Evolutionary conservation across 2,888 invertebrate genomes (phyloP), one percentile per base, ranked within the genome.

Genomic region (Operophtera brumata): DNA sequence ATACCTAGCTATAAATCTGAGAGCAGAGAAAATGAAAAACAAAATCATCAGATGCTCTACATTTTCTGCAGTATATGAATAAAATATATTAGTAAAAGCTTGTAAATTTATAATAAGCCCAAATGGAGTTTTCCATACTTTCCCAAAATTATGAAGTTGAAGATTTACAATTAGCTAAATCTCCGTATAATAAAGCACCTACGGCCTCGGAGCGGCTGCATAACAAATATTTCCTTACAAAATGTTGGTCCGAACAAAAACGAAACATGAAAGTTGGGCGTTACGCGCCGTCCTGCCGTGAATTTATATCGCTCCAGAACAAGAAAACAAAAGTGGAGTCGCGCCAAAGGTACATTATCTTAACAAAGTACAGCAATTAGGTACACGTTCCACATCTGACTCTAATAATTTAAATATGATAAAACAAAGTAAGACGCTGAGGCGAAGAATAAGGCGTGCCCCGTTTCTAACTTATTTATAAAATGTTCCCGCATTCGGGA

Each of bases 341-440:
- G 84, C 81, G 86, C 88, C 89, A 84, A 84, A 89, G 90, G 90
- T 90, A 90, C 89, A 90, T 90, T 90, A 89, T 89, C 89, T 89
- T 87, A 88, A 89, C 88, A 90, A 90, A 90, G 90, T 89, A 89
- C 85, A 81, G 89, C 90, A 90, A 89, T 90, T 90, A 89, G 84
- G 88, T 89, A 89, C 90, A 90, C 89, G 89, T 90, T 90, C 88
- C 85, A 89, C 89, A 89, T 89, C 88, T 89, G 85, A 89, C 89
- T 90, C 82, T 85, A 87, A 89, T 89, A 89, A 89, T 89, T 90
- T 90, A 89, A 90, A 90, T 90, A 89, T 90, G 89, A 90, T 90
- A 90, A 88, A 90, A 90, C 89, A 88, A 86, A 86, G 85, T 84
- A 77, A 81, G 83, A 82, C 77, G 82, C 72, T 59, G 77, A 80